A percentile compares a stretch with the other conserved stretches of the same genome.
Conservation (phyloP, 2,797 vertebrate species). For the Aselliscus stoliczkanus region DNA sequence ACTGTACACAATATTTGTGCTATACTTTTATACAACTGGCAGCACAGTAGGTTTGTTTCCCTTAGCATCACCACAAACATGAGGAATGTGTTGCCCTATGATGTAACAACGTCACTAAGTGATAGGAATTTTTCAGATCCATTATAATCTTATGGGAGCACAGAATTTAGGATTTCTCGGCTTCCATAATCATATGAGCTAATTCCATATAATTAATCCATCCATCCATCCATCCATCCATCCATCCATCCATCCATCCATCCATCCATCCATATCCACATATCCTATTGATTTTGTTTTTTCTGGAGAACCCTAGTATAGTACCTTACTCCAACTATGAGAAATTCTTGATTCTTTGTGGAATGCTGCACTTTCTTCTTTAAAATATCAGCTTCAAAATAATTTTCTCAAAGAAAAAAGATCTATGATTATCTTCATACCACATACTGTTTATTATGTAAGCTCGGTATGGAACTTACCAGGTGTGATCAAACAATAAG, state of each 20-base stretch:
- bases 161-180: neutral
- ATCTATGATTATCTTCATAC: neutral
- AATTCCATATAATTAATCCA: neutral
- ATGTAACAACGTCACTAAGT: neutral
- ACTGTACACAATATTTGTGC: neutral
- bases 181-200: neutral
- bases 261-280: no score
- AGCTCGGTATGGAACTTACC: neutral
- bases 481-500: no score
- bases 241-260: neutral
- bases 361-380: neutral
- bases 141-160: neutral
- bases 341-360: neutral
- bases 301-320: neutral
- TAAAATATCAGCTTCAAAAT: neutral
- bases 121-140: neutral
- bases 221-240: neutral
- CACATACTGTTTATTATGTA: neutral
- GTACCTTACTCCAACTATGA: neutral
- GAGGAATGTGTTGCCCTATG: neutral
- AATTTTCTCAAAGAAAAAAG: neutral
- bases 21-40: neutral
- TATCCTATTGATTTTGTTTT: neutral
- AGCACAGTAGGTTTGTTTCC: neutral
- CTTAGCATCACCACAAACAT: neutral